Base-by-base conservation (phyloP, 2,113 vertebrate species). In the Psettodes erumei region DNA sequence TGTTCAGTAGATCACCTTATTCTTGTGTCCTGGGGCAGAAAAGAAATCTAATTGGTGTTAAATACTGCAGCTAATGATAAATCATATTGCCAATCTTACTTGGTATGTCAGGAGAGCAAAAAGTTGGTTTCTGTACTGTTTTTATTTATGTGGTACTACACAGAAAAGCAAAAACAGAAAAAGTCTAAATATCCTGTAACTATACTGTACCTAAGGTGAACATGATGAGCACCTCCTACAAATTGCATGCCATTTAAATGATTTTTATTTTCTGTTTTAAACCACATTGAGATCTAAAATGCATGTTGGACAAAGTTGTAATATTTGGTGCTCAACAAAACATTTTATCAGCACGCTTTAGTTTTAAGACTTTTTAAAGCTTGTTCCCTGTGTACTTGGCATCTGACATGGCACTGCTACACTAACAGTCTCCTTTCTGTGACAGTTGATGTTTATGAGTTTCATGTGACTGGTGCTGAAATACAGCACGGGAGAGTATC, bases 371-470 rank as follows among this genome's bases (percentile, higher is more conserved):
- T 68, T 10, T 37, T 84, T 64, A 82, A 80, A 77, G 53, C 27
- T 21, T 69, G 43, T 79, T 75, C n/a, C n/a, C 5, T 28, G 8
- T 40, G 25, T 61, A 38, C 59, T 74, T 66, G 43, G 38, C 35
- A 55, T 56, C 50, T 69, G 66, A 73, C 77, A 71, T 32, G n/a
- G 42, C n/a, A n/a, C n/a, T 60, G 42, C 25, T 27, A 55, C 59
- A 58, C 53, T 59, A 76, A 53, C 21, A 6, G 70, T 33, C 54
- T 66, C 1, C 51, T 51, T 77, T 16, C 19, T 65, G 66, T 63
- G 33, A 71, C 69, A 76, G 72, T 74, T 48, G 7, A 3, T 74
- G 79, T 89, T 90, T 86, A 90, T 91, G 83, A 75, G 42, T 69
- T 79, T 71, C 86, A 88, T 50, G 74, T 86, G 65, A 75, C 81